phyloP scores from a whole-genome alignment of 2,797 vertebrate species.

The Semaprochilodus insignis region DNA sequence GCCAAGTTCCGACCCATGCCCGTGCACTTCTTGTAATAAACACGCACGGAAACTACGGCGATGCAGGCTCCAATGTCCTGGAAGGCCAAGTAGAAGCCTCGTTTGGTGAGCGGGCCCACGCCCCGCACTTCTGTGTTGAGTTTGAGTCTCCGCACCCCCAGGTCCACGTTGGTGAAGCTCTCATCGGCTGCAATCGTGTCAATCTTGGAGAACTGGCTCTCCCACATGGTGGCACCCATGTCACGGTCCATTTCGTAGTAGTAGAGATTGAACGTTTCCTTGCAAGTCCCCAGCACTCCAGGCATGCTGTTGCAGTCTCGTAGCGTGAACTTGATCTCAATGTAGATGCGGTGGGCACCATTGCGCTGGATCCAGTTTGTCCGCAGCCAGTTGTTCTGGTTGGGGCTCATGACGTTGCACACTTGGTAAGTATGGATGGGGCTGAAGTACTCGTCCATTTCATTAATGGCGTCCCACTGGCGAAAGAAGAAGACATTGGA shows the following conservation, averaged over 20 bases:
- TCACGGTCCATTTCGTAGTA: constrained; percentile 94
- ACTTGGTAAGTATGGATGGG: constrained; percentile 98
- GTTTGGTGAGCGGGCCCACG: constrained; percentile 87
- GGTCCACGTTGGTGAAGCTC: constrained; percentile 95
- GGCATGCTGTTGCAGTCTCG: constrained; percentile 98
- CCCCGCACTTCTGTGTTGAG: constrained; percentile 94
- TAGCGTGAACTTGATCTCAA: constrained; percentile 95
- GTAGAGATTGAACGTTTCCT: constrained; percentile 98
- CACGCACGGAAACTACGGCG: constrained; percentile 89
- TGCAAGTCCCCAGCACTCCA: constrained; percentile 94
- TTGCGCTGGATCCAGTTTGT: constrained; percentile 92
- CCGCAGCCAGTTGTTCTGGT: constrained; percentile 98
- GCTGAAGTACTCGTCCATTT: constrained; percentile 96
- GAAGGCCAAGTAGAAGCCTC: constrained; percentile 95
- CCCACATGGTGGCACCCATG: constrained; percentile 84
- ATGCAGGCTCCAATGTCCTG: constrained; percentile 98
- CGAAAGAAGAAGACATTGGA: constrained; percentile 27
- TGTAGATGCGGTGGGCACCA: constrained; percentile 90
- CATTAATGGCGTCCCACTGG: constrained; percentile 98
- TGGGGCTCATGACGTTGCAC: constrained; percentile 96
- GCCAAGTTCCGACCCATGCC: constrained; percentile 92
- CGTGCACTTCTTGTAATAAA: constrained; percentile 95
- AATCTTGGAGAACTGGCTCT: constrained; percentile 94
- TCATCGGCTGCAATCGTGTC: constrained; percentile 97
- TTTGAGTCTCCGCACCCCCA: constrained; percentile 91